These are phyloP conservation scores for Centropus bengalensis DNA, from an alignment of 2,113 vertebrate genomes.

Conservation along the genomic window DNA sequence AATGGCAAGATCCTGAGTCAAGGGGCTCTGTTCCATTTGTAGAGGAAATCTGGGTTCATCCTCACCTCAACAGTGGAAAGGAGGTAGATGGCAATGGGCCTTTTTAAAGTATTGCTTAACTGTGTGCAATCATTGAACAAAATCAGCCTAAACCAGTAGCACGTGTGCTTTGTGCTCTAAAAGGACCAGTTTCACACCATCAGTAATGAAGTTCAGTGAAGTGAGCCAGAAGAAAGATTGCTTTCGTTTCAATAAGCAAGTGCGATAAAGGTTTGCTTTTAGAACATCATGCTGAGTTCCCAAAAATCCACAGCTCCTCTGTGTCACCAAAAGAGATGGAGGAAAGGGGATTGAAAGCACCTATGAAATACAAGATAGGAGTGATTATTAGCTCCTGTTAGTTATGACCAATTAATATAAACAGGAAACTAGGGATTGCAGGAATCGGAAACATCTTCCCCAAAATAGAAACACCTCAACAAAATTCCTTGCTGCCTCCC, in stretches of 20 bases:
- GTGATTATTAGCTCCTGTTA: too few relatives aligned
- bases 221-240: not conserved
- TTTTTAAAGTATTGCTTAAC: not conserved
- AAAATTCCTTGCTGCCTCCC: rapidly evolving
- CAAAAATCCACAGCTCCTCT: not conserved
- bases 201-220: not conserved
- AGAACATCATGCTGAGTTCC: not conserved
- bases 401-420: not conserved
- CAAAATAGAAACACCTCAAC: not conserved
- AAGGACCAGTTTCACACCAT: not conserved
- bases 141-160: not conserved
- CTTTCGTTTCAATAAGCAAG: not conserved
- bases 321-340: not conserved
- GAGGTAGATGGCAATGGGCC: not conserved
- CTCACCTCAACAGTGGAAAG: not conserved
- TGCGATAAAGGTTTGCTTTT: not conserved
- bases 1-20: not conserved
- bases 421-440: not conserved
- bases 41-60: not conserved
- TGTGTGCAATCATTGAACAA: not conserved
- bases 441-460: not conserved
- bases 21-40: not conserved
- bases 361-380: not conserved
- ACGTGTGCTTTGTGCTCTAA: not conserved
- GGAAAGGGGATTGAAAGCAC: not conserved